Evolutionary conservation across 2,113 vertebrate genomes (phyloP).

Genomic region (Ellobius talpinus): DNA sequence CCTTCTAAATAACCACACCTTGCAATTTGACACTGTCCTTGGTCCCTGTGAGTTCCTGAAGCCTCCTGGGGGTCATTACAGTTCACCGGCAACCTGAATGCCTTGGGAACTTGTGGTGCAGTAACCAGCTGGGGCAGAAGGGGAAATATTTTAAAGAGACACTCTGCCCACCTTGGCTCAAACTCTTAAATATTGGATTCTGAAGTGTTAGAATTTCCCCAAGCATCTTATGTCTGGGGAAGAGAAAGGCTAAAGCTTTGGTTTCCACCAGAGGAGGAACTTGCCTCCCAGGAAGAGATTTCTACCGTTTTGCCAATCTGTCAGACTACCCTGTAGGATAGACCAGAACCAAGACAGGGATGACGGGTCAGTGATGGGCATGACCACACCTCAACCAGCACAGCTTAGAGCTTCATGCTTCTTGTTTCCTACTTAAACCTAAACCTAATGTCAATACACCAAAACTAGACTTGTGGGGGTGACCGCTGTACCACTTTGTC

Average conservation of each 20-base stretch:
- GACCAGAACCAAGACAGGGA: neutral
- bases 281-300: neutral
- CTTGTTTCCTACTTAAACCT: neutral
- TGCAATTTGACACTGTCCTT: neutral
- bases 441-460: neutral
- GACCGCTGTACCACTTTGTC: neutral
- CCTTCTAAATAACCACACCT: conserved; percentile 27
- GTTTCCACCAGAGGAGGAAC: neutral
- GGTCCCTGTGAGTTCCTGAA: neutral
- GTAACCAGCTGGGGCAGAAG: neutral
- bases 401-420: neutral
- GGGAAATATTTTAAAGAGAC: neutral
- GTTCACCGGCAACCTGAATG: neutral
- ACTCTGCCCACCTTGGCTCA: neutral
- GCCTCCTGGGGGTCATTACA: neutral
- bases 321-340: neutral
- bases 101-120: neutral
- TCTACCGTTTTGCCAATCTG: neutral
- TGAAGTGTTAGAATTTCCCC: neutral
- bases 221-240: neutral
- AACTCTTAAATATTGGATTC: neutral
- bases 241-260: neutral
- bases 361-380: no score
- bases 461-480: neutral
- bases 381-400: neutral